Base-by-base conservation (phyloP, 2,888 invertebrate genomes). In the Xestia ashworthii region DNA sequence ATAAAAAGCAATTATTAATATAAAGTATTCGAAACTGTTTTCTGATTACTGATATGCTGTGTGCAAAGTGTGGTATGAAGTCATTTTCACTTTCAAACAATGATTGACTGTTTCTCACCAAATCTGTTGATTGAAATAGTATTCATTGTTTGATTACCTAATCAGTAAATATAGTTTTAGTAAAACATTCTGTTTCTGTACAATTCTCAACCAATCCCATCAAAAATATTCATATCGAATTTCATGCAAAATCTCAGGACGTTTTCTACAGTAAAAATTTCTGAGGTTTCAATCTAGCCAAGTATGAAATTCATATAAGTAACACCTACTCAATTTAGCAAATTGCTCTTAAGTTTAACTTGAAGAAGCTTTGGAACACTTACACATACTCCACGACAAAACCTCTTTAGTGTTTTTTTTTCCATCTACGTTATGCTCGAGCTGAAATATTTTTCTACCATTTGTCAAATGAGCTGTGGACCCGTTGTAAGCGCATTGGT, bases 11-110 rank as follows among this genome's bases (percentile, higher is more conserved):
- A 66, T 60, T 62, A 38, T 65, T 58, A 25, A 19, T 38, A 0
- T 2, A 14, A 58, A 62, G 12, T 38, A 67, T 32, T 50, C 48
- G 3, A 55, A 71, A 32, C 5, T 25, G 46, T 44, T 53, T 53
- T 65, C 25, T 62, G 70, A 78, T 82, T 19, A 19, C 48, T 55
- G 79, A 76, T 76, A 58, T 75, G 64, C 55, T n/a, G 48, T 78
- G n/a, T 32, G 32, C 32, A 32, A 32, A 32, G 32, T 32, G 3
- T 14, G 8, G 41, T 14, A 16, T 22, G 32, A 80, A n/a, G 5
- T 66, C 32, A 46, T 82, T 55, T 41, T 32, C 16, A 25, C 12
- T 46, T 44, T 62, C 1, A 62, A 71, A 81, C 55, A 83, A 80
- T 67, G 25, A 60, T 76, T 12, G 50, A 68, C 6, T 25, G 14